Conservation (phyloP, 2,113 vertebrate species). For the Ornithorhynchus anatinus region DNA sequence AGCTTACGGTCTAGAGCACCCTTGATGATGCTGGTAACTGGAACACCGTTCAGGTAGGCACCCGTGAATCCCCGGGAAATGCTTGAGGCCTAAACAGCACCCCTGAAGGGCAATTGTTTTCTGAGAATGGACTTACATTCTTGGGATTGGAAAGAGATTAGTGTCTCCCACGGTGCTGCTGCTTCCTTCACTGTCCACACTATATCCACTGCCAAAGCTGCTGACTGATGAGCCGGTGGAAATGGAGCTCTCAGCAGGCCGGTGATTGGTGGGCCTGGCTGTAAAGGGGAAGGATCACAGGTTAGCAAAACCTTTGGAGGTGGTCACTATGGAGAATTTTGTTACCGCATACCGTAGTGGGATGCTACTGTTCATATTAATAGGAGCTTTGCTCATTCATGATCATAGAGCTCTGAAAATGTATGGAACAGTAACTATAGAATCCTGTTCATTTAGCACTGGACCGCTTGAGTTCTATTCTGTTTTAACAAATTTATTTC, state of each 20-base stretch:
- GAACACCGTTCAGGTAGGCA: too few relatives aligned
- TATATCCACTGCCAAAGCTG: slow-evolving; percentile 89
- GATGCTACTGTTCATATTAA: not conserved
- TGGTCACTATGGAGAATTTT: not conserved
- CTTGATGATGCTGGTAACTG: too few relatives aligned
- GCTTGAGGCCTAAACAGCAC: too few relatives aligned
- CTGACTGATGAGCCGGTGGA: slow-evolving; percentile 89
- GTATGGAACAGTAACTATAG: too few relatives aligned
- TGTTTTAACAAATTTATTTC: too few relatives aligned
- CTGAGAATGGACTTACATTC: slow-evolving; percentile 82
- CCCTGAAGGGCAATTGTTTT: not conserved
- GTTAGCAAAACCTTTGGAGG: slow-evolving; percentile 26
- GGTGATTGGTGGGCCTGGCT: slow-evolving; percentile 86
- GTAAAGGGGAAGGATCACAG: slow-evolving; percentile 65
- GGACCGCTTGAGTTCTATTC: too few relatives aligned
- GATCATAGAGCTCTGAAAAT: too few relatives aligned
- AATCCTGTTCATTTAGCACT: too few relatives aligned
- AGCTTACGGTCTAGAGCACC: too few relatives aligned
- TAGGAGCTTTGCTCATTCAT: too few relatives aligned
- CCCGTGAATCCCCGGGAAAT: too few relatives aligned
- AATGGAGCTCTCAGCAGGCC: slow-evolving; percentile 84
- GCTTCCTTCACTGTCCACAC: slow-evolving; percentile 86
- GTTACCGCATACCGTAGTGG: not conserved
- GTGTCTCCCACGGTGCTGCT: slow-evolving; percentile 85
- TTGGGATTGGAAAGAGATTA: slow-evolving; percentile 90